A percentile compares a stretch with the other conserved stretches of the same genome.
phyloP scores from a whole-genome alignment of 2,113 vertebrate genomes.

The Elephantulus edwardii region DNA sequence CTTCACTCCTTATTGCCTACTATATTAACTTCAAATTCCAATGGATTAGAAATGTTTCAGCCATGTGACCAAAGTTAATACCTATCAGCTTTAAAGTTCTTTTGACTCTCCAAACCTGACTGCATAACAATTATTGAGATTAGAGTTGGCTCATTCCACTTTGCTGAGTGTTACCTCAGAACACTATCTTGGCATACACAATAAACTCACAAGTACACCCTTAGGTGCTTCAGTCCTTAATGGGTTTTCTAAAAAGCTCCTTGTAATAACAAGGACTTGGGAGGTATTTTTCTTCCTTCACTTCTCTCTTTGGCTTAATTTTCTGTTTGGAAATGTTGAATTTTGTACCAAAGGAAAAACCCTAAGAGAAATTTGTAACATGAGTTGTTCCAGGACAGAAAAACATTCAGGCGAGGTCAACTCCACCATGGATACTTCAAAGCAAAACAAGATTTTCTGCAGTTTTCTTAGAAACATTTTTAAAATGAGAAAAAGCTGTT shows the following conservation, averaged over 20 bases:
- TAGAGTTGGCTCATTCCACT: not conserved
- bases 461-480: slow-evolving; percentile 41
- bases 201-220: not conserved
- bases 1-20: not conserved
- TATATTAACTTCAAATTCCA: not conserved
- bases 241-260: not conserved
- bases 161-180: slow-evolving; percentile 12
- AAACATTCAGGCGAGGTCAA: not conserved
- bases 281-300: not conserved
- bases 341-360: slow-evolving; percentile 10
- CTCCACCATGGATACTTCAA: not conserved
- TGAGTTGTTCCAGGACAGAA: slow-evolving; percentile 13
- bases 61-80: not conserved
- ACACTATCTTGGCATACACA: slow-evolving; percentile 1
- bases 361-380: not conserved
- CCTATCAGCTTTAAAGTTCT: not conserved
- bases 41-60: not conserved
- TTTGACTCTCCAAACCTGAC: slow-evolving; percentile 45
- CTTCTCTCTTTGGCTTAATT: not conserved
- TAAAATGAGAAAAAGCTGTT: slow-evolving; percentile 9
- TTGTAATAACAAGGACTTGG: not conserved
- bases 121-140: not conserved
- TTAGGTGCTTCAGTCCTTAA: not conserved
- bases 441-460: slow-evolving; percentile 14
- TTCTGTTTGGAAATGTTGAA: slow-evolving; percentile 15